A percentile compares a stretch with the other conserved stretches of the same genome.
phyloP scores from a whole-genome alignment of 2,113 vertebrate genomes.

The Grus americana region DNA sequence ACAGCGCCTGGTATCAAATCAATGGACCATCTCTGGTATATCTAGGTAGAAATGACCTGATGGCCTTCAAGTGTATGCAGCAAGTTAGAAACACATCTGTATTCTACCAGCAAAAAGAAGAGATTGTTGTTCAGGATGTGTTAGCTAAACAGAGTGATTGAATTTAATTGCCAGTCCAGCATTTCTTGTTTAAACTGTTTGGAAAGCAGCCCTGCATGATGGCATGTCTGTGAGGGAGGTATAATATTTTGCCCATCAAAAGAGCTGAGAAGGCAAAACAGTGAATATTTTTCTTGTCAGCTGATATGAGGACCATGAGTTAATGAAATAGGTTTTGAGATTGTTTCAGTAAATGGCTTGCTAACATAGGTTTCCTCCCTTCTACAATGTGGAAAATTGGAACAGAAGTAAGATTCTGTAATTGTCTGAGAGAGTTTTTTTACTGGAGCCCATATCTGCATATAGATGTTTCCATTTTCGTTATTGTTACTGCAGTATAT shows the following conservation, averaged over 20 bases:
- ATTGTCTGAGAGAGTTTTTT: neutral
- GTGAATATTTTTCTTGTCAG: neutral
- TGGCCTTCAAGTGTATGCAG: neutral
- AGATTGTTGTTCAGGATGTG: neutral
- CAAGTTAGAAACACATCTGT: conserved; percentile 12
- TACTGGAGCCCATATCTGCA: neutral
- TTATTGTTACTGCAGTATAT: neutral
- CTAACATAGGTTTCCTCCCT: conserved; percentile 18
- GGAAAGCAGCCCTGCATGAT: neutral
- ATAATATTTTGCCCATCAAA: conserved; percentile 2
- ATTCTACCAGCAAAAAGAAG: neutral
- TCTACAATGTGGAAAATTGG: neutral
- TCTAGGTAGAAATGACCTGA: neutral
- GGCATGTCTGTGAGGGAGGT: neutral
- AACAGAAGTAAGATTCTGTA: neutral
- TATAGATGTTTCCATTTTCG: neutral
- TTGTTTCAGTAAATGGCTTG: neutral
- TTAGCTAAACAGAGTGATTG: neutral
- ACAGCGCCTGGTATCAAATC: neutral
- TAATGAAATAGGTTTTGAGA: conserved; percentile 36
- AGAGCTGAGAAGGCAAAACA: conserved; percentile 2
- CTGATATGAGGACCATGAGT: neutral
- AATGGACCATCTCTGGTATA: neutral
- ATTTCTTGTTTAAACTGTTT: neutral
- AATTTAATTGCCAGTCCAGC: neutral